A percentile compares a stretch with the other conserved stretches of the same genome.
Evolutionary conservation across 1,140 invertebrate genomes (phyloP).

Genomic region (Listronotus oregonensis): DNA sequence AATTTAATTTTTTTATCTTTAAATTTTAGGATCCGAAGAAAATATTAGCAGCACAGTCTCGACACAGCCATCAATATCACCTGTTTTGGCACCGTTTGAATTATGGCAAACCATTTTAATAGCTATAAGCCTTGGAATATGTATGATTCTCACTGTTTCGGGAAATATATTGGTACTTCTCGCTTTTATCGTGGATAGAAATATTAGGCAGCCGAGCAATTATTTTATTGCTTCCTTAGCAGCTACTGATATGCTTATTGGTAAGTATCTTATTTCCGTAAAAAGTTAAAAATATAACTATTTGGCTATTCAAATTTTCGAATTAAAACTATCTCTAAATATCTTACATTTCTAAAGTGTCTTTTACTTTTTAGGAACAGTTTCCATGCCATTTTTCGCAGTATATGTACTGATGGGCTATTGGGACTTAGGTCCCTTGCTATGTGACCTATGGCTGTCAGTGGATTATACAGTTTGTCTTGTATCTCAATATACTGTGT

Average conservation of each 20-base stretch:
- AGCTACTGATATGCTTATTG: slow-evolving; percentile 97
- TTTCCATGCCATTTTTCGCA: slow-evolving; percentile 95
- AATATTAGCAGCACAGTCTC: slow-evolving; percentile 45
- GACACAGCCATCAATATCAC: slow-evolving; percentile 53
- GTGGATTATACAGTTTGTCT: slow-evolving; percentile 99
- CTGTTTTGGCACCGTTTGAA: slow-evolving; percentile 81
- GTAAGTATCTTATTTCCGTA: slow-evolving; percentile 59
- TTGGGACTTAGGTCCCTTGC: slow-evolving; percentile 94
- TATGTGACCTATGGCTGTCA: slow-evolving; percentile 98
- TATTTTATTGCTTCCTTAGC: slow-evolving; percentile 99
- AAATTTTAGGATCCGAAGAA: slow-evolving; percentile 37
- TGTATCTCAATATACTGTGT: slow-evolving; percentile 98
- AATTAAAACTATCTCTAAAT: too few relatives aligned
- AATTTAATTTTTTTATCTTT: not conserved
- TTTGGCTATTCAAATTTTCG: too few relatives aligned
- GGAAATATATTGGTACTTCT: slow-evolving; percentile 97
- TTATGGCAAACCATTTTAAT: slow-evolving; percentile 92
- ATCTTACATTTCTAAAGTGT: too few relatives aligned
- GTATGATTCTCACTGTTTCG: slow-evolving; percentile 89
- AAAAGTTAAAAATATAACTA: too few relatives aligned
- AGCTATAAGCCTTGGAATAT: slow-evolving; percentile 84
- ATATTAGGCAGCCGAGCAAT: slow-evolving; percentile 97
- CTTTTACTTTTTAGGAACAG: slow-evolving; percentile 78
- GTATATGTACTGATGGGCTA: slow-evolving; percentile 94
- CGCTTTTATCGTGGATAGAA: slow-evolving; percentile 95